phyloP scores from a whole-genome alignment of 1,140 invertebrate species.

The Branchinecta lynchi region DNA sequence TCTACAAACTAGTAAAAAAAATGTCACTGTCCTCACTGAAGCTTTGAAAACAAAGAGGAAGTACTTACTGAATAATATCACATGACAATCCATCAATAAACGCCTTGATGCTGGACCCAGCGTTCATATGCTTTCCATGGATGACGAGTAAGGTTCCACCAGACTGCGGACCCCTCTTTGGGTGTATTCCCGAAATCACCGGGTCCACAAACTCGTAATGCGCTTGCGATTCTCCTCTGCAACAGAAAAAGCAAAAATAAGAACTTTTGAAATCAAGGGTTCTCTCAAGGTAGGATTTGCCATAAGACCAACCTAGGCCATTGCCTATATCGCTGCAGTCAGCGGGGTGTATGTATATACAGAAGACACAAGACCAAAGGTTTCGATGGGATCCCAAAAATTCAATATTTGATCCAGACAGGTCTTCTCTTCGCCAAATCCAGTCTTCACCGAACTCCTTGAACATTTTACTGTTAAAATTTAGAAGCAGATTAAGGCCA shows the following conservation, averaged over 20 bases:
- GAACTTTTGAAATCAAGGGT: not conserved
- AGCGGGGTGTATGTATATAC: too few relatives aligned
- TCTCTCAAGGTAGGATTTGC: not conserved
- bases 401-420: too few relatives aligned
- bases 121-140: conserved; percentile 79
- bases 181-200: conserved; percentile 61
- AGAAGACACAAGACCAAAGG: too few relatives aligned
- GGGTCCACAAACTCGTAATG: conserved; percentile 77
- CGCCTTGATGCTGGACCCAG: conserved; percentile 77
- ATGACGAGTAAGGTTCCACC: conserved; percentile 83
- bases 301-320: not conserved
- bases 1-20: too few relatives aligned
- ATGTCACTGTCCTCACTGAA: too few relatives aligned
- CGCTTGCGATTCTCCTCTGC: conserved; percentile 57
- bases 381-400: too few relatives aligned
- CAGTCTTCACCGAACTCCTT: too few relatives aligned
- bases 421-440: too few relatives aligned
- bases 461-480: too few relatives aligned
- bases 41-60: conserved; percentile 7
- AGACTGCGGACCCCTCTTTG: conserved; percentile 73
- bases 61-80: conserved; percentile 44
- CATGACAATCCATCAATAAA: conserved; percentile 76
- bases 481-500: too few relatives aligned
- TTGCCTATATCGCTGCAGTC: too few relatives aligned
- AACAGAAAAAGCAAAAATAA: not conserved